A percentile compares a stretch with the other conserved stretches of the same genome.
phyloP scores from a whole-genome alignment of 35 echinoderm and acorn worm genomes.

The Ophioderma brevispina region DNA sequence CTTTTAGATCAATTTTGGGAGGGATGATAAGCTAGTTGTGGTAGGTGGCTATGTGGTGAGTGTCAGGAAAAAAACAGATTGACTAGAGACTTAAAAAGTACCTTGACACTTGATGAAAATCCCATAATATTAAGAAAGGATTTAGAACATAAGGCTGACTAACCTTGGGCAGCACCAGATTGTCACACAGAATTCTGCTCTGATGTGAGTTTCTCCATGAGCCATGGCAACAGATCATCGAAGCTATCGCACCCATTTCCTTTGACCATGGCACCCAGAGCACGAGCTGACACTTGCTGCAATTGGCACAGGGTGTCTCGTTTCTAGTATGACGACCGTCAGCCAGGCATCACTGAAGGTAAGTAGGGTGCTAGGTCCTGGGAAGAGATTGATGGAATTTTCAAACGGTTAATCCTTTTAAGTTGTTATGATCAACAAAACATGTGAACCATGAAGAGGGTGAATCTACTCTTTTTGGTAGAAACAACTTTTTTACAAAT shows the following conservation, averaged over 20 bases:
- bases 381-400: neutral
- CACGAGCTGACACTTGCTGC: conserved; percentile 92
- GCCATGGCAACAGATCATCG: conserved; percentile 89
- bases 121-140: too few species aligned
- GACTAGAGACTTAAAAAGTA: too few species aligned
- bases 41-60: neutral
- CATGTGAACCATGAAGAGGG: too few species aligned
- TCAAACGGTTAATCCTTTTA: too few species aligned
- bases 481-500: too few species aligned
- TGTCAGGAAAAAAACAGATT: neutral
- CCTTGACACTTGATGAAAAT: too few species aligned
- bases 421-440: too few species aligned
- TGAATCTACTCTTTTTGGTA: too few species aligned
- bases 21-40: neutral
- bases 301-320: conserved; percentile 93
- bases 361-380: conserved; percentile 98
- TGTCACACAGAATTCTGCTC: conserved; percentile 96
- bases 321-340: conserved; percentile 80
- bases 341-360: conserved; percentile 91
- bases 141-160: neutral
- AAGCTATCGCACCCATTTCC: conserved; percentile 97
- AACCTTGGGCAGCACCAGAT: conserved; percentile 97
- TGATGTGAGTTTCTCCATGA: conserved; percentile 98
- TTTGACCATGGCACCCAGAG: conserved; percentile 95
- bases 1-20: too few species aligned